Evolutionary conservation across 2,113 vertebrate genomes (phyloP).

Genomic region (Pomatorhinus ruficollis): DNA sequence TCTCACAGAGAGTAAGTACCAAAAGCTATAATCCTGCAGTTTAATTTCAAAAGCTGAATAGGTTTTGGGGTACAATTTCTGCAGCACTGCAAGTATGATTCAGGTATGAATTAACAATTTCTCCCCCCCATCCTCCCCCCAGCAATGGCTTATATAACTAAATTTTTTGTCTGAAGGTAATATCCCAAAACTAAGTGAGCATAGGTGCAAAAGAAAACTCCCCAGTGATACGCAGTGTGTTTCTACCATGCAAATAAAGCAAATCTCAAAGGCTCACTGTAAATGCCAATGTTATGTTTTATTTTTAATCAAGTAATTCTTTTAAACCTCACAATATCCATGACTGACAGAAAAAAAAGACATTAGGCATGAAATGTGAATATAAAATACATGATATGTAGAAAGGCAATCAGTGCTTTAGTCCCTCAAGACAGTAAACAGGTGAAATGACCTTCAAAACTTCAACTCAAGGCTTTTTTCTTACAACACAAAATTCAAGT

Average conservation of each 20-base stretch:
- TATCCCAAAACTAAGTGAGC: neutral
- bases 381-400: conserved; percentile 77
- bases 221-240: neutral
- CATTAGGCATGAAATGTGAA: conserved; percentile 75
- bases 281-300: conserved; percentile 82
- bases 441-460: conserved; percentile 64
- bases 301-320: conserved; percentile 83
- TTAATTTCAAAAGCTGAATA: neutral
- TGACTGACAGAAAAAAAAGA: conserved; percentile 79
- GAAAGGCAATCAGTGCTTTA: conserved; percentile 79
- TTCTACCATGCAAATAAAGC: neutral
- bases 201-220: neutral
- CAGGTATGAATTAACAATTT: neutral
- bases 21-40: neutral
- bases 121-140: neutral
- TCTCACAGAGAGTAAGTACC: neutral
- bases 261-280: conserved; percentile 1
- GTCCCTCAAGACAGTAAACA: conserved; percentile 67
- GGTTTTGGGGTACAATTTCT: neutral
- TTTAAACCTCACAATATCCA: conserved; percentile 80
- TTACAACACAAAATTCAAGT: conserved; percentile 75
- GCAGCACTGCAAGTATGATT: neutral
- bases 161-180: neutral
- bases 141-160: neutral
- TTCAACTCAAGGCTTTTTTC: conserved; percentile 42